phyloP scores from a whole-genome alignment of 2,888 invertebrate genomes.

The Anthrax anthrax region DNA sequence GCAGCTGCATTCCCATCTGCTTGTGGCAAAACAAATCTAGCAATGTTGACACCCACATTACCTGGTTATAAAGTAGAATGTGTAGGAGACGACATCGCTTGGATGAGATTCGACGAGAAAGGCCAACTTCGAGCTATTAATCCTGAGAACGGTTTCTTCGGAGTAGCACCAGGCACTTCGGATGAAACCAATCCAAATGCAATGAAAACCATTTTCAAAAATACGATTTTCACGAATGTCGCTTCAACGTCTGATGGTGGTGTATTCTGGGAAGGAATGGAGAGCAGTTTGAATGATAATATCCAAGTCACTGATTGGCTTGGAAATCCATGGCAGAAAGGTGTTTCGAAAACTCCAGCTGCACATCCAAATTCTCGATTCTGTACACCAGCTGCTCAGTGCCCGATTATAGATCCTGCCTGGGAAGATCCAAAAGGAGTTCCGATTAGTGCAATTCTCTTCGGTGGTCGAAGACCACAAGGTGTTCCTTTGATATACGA shows the following conservation, averaged over 20 bases:
- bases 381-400: constrained; percentile 86
- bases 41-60: constrained; percentile 91
- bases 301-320: constrained; percentile 66
- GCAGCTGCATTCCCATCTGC: constrained; percentile 98
- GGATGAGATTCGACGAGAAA: constrained; percentile 85
- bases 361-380: constrained; percentile 98
- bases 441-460: constrained; percentile 89
- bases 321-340: constrained; percentile 56
- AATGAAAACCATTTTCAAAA: constrained; percentile 80
- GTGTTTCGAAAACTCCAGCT: constrained; percentile 52
- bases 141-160: constrained; percentile 98
- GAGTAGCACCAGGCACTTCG: constrained; percentile 93
- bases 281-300: constrained; percentile 43
- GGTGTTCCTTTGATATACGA: constrained; percentile 93
- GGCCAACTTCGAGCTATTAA: constrained; percentile 91
- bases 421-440: constrained; percentile 93
- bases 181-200: constrained; percentile 88
- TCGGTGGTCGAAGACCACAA: constrained; percentile 85
- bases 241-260: constrained; percentile 91
- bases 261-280: constrained; percentile 97
- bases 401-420: constrained; percentile 83
- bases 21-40: constrained; percentile 97
- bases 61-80: constrained; percentile 89
- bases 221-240: constrained; percentile 96
- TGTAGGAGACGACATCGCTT: constrained; percentile 97